These are phyloP conservation scores for Oegoconia quadripuncta DNA, from an alignment of 2,888 invertebrate genomes.

Conservation along the genomic window DNA sequence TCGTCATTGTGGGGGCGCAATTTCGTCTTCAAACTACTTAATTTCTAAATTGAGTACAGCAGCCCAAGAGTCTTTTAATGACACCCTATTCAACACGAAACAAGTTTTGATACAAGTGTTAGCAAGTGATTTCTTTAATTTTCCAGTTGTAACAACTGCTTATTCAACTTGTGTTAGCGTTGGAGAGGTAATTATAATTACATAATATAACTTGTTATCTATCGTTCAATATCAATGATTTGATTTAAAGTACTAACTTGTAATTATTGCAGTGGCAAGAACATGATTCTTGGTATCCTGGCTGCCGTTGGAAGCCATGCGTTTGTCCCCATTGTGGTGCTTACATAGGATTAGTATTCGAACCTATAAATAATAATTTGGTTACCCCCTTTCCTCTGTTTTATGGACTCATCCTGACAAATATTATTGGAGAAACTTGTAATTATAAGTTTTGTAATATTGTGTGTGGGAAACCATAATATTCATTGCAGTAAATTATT, in stretches of 20 bases:
- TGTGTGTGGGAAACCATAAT: conserved; percentile 2
- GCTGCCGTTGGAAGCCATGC: conserved; percentile 78
- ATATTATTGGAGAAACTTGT: conserved; percentile 53
- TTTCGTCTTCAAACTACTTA: conserved; percentile 36
- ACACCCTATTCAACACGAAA: conserved; percentile 43
- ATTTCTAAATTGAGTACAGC: conserved; percentile 36
- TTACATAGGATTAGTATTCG: conserved; percentile 78
- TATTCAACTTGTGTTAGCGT: conserved; percentile 40
- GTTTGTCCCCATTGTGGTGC: conserved; percentile 77
- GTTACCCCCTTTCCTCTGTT: conserved; percentile 32
- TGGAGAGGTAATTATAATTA: conserved; percentile 44
- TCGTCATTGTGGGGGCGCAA: conserved; percentile 46
- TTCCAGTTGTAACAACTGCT: conserved; percentile 42
- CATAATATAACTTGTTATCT: background rate
- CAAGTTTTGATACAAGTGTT: conserved; percentile 47
- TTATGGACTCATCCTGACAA: conserved; percentile 46
- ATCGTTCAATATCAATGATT: background rate
- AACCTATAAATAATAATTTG: conserved; percentile 40
- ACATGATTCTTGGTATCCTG: conserved; percentile 79
- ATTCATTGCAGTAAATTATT: too few relatives aligned
- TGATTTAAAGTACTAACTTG: conserved; percentile 12
- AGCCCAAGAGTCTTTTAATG: conserved; percentile 40
- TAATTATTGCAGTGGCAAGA: conserved; percentile 74
- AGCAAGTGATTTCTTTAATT: conserved; percentile 37
- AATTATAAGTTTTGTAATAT: conserved; percentile 40